Base-by-base conservation (phyloP, 2,113 vertebrate species). In the Gallinago undulata region DNA sequence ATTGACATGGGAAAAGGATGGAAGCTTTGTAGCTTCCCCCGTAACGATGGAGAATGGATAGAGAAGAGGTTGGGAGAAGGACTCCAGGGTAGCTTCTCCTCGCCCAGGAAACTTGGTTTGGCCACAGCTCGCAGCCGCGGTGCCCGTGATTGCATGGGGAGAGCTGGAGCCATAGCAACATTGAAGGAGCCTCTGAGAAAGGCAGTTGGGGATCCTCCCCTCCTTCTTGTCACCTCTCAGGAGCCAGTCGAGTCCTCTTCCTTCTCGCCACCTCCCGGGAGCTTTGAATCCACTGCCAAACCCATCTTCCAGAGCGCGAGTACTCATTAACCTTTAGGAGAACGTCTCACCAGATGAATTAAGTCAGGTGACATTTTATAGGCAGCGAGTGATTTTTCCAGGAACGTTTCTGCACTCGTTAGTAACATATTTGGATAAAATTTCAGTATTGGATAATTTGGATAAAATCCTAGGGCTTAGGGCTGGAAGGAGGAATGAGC, bases 131-230 rank as follows among this genome's bases (percentile, higher is more conserved):
- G 0, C 15, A 60, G 22, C 8, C 7, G 1, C 5, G 33, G 21
- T 66, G 23, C 30, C 48, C 0, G 0, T 1, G 3, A 66, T 12
- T 2, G 1, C 0, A 1, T 3, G 0, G 1, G 1, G 50, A 66
- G 27, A 76, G 30, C 68, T 0, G 4, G 8, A 28, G 31, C 31
- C 50, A 57, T 1, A 57, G 37, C 41, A 62, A 9, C 19, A 27
- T 0, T 33, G 55, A 37, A 86, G 37, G 11, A 10, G 35, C 28
- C 9, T 1, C 0, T 11, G 24, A 69, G 78, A 90, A 90, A 83
- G 27, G 24, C n/a, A 76, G 19, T 1, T 33, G 74, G 24, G 37
- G 53, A 76, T 39, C 12, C 25, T 66, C 30, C 35, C 30, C 35
- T 74, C 22, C 67, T 72, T 79, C 70, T 77, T 57, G 28, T 30